Evolutionary conservation across 2,888 invertebrate genomes (phyloP).

Genomic region (Osmoderma eremita): DNA sequence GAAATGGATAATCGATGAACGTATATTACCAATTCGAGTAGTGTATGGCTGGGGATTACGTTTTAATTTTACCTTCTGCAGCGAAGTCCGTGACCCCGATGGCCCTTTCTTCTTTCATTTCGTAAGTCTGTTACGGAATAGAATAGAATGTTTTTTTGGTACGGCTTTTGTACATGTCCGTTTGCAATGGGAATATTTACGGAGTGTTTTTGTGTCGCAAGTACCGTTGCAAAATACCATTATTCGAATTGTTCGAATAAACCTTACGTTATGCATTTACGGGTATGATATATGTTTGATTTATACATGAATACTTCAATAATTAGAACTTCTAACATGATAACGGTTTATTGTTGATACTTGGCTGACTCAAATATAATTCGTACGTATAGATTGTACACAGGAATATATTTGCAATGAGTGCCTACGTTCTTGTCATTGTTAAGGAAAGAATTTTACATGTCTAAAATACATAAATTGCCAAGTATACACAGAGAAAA

Average conservation of each 20-base stretch:
- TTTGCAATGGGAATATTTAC: constrained; percentile 6
- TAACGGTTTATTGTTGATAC: too few relatives aligned
- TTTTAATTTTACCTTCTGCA: not conserved
- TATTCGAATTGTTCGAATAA: constrained; percentile 8
- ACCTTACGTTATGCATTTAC: not conserved
- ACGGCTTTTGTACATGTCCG: constrained; percentile 7
- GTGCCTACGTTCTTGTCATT: too few relatives aligned
- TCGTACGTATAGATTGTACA: too few relatives aligned
- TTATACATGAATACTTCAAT: not conserved
- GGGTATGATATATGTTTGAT: not conserved
- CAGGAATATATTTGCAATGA: too few relatives aligned
- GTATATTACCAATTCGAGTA: not conserved
- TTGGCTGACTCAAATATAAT: too few relatives aligned
- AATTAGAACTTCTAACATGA: constrained; percentile 11
- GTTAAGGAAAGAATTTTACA: too few relatives aligned
- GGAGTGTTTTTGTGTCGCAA: constrained; percentile 8
- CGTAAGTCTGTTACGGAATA: constrained; percentile 11
- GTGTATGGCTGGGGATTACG: not conserved
- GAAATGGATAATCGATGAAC: not conserved
- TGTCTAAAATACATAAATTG: too few relatives aligned
- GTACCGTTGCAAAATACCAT: constrained; percentile 29
- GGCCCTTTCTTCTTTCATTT: constrained; percentile 11
- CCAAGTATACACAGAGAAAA: too few relatives aligned
- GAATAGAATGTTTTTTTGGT: constrained; percentile 19
- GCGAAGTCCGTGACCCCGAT: constrained; percentile 21